Percentiles rank a stretch among this genome's conserved stretches.
Conservation (phyloP, 2,797 vertebrate genomes). For the Merluccius polli region DNA sequence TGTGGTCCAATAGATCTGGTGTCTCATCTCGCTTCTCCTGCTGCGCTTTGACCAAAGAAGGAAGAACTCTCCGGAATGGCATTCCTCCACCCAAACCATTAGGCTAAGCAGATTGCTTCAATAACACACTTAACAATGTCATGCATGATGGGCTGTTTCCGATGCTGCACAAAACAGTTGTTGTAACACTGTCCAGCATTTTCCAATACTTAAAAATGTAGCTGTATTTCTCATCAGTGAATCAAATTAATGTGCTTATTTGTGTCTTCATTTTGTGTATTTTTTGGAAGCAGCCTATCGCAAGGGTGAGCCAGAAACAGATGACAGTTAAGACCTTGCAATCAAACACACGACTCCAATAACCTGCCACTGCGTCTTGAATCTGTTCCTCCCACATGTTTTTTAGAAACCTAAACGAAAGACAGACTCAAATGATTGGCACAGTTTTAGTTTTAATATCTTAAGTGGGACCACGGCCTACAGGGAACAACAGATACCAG, state of each 20-base stretch:
- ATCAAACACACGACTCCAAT: not conserved
- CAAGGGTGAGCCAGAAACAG: not conserved
- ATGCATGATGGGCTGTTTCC: not conserved
- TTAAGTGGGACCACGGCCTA: constrained; percentile 2
- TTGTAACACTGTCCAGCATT: not conserved
- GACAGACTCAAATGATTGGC: not conserved
- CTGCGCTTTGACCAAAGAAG: constrained; percentile 61
- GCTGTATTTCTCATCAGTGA: not conserved
- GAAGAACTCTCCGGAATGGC: constrained; percentile 50
- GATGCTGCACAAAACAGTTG: not conserved
- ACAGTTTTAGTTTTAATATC: not conserved
- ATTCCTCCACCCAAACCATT: constrained; percentile 49
- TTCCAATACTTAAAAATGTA: not conserved
- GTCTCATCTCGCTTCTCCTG: not conserved
- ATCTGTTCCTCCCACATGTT: not conserved
- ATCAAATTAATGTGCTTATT: not conserved
- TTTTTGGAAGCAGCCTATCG: too few relatives aligned
- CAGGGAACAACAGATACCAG: not conserved
- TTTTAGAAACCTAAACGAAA: not conserved
- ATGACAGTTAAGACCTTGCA: not conserved
- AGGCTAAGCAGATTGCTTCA: constrained; percentile 26
- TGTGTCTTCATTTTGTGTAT: not conserved
- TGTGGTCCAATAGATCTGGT: constrained; percentile 55
- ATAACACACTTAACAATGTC: not conserved
- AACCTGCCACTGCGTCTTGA: not conserved